Percentiles rank a stretch among this genome's conserved stretches.
Evolutionary conservation across 2,888 invertebrate species (phyloP).

Genomic region (Smittia sp.): DNA sequence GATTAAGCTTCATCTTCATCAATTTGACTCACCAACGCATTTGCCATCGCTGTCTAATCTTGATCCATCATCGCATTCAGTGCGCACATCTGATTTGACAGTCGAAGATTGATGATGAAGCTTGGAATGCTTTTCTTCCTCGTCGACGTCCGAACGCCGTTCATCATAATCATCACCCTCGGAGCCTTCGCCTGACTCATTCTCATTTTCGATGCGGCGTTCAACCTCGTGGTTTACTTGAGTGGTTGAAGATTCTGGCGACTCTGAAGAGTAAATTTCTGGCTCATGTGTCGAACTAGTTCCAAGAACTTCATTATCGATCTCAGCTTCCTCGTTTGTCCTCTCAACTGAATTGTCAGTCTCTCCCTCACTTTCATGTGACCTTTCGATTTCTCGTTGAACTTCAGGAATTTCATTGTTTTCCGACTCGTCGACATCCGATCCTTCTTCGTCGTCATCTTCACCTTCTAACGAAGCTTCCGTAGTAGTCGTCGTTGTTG

Average conservation of each 20-base stretch:
- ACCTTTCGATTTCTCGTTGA: conserved; percentile 39
- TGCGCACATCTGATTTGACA: conserved; percentile 23
- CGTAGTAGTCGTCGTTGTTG: neutral
- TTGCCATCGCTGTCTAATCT: conserved; percentile 43
- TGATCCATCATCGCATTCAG: conserved; percentile 49
- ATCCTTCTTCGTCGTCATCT: conserved; percentile 32
- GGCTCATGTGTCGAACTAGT: neutral
- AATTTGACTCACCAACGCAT: conserved; percentile 36
- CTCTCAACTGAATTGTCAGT: conserved; percentile 32
- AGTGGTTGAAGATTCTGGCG: neutral
- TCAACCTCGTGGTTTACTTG: conserved; percentile 33
- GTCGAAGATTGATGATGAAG: conserved; percentile 39
- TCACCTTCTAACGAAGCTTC: conserved; percentile 43
- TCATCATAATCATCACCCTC: conserved; percentile 27
- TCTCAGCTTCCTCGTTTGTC: neutral
- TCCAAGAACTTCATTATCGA: conserved; percentile 20
- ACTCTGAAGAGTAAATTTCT: neutral
- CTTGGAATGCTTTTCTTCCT: neutral
- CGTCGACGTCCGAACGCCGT: neutral
- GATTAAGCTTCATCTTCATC: conserved; percentile 35
- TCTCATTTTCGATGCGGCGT: conserved; percentile 27
- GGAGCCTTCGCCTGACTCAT: conserved; percentile 42
- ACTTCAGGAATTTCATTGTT: conserved; percentile 44
- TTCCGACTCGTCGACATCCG: conserved; percentile 43
- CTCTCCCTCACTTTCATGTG: conserved; percentile 30